These are phyloP conservation scores for Phrynocephalus forsythii DNA, from an alignment of 2,797 vertebrate species.

Conservation along the genomic window DNA sequence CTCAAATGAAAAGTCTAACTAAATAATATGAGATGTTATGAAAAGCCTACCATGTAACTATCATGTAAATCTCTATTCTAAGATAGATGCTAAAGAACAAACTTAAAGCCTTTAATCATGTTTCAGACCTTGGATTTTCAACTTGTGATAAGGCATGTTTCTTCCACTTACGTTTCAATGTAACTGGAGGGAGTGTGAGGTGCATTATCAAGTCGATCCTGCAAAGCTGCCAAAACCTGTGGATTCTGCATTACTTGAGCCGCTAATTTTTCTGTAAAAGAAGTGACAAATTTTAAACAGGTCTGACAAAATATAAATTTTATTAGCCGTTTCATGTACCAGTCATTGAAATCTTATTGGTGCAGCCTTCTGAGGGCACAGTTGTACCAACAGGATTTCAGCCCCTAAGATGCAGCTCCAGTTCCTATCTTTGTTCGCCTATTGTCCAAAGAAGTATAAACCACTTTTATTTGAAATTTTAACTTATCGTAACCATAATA, in stretches of 20 bases:
- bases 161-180: constrained; percentile 85
- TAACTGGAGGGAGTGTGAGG: constrained; percentile 85
- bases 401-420: too few relatives aligned
- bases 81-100: too few relatives aligned
- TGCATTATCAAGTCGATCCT: constrained; percentile 84
- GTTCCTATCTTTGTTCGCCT: not conserved
- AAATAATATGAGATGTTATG: too few relatives aligned
- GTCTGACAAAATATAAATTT: not conserved
- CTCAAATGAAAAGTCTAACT: too few relatives aligned
- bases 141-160: not conserved
- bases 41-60: too few relatives aligned
- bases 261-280: constrained; percentile 78
- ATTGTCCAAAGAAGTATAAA: not conserved
- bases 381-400: too few relatives aligned
- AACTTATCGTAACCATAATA: not conserved
- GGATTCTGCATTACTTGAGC: constrained; percentile 88
- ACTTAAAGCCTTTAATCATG: too few relatives aligned
- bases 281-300: constrained; percentile 28
- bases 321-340: not conserved
- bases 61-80: too few relatives aligned
- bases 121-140: not conserved
- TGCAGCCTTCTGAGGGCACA: too few relatives aligned
- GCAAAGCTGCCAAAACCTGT: constrained; percentile 84
- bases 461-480: not conserved
- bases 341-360: not conserved